Conservation (phyloP, 2,113 vertebrate species). For the Passer montanus region DNA sequence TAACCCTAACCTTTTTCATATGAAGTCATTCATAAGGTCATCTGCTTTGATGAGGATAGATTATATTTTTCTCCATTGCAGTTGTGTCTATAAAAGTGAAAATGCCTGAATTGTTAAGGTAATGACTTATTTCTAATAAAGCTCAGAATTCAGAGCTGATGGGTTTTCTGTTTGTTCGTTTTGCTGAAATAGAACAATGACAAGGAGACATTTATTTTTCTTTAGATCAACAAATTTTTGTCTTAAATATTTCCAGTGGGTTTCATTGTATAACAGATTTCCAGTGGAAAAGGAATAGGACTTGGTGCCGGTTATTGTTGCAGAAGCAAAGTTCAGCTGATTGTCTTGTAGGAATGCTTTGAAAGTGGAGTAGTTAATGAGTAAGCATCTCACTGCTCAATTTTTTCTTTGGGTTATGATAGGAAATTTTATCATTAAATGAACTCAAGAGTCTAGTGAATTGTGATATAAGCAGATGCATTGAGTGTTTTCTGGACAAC, state of each 20-base stretch:
- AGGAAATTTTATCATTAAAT: background rate
- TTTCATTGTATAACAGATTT: background rate
- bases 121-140: background rate
- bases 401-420: background rate
- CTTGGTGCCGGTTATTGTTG: background rate
- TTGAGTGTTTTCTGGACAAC: background rate
- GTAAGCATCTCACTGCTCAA: background rate
- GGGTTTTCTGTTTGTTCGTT: background rate
- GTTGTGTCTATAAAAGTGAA: background rate
- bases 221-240: background rate
- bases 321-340: background rate
- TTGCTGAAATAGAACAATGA: background rate
- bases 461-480: background rate
- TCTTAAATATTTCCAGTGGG: background rate
- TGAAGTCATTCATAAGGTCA: background rate
- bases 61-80: background rate
- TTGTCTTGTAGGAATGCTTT: background rate
- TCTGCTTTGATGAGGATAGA: accelerated
- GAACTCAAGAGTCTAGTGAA: background rate
- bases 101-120: background rate
- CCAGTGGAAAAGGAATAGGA: background rate
- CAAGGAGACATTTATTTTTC: background rate
- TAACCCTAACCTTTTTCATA: background rate
- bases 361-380: background rate
- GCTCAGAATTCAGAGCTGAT: background rate